Evolutionary conservation across 2,113 vertebrate species (phyloP).

Genomic region (Podilymbus podiceps): DNA sequence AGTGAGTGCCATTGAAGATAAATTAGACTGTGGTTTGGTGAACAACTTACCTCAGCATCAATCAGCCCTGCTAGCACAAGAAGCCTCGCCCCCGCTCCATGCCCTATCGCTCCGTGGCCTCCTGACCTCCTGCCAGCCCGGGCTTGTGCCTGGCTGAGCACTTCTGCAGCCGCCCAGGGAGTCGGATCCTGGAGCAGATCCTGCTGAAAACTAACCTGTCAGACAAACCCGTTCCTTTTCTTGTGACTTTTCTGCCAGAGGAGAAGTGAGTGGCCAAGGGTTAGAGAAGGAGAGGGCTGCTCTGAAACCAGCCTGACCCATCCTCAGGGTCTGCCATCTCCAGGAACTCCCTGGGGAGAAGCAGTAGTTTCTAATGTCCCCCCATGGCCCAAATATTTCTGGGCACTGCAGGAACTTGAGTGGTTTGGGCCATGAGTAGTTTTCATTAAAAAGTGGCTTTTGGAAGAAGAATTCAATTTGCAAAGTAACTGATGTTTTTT

Average conservation of each 20-base stretch:
- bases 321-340: background rate
- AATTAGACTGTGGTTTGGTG: background rate
- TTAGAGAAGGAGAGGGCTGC: background rate
- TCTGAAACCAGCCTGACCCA: background rate
- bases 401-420: background rate
- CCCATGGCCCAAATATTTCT: background rate
- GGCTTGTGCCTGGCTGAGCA: background rate
- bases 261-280: background rate
- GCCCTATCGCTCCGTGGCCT: accelerated
- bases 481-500: background rate
- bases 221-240: background rate
- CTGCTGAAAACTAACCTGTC: background rate
- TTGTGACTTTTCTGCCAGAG: background rate
- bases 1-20: background rate
- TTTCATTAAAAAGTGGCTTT: background rate
- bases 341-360: background rate
- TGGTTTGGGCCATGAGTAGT: background rate
- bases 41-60: background rate
- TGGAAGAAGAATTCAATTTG: background rate
- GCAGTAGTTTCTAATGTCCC: background rate
- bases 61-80: background rate
- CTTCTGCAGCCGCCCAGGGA: background rate
- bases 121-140: background rate
- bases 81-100: background rate
- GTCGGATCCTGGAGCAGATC: background rate